phyloP scores from a whole-genome alignment of 2,888 invertebrate species.

The Troides helena region DNA sequence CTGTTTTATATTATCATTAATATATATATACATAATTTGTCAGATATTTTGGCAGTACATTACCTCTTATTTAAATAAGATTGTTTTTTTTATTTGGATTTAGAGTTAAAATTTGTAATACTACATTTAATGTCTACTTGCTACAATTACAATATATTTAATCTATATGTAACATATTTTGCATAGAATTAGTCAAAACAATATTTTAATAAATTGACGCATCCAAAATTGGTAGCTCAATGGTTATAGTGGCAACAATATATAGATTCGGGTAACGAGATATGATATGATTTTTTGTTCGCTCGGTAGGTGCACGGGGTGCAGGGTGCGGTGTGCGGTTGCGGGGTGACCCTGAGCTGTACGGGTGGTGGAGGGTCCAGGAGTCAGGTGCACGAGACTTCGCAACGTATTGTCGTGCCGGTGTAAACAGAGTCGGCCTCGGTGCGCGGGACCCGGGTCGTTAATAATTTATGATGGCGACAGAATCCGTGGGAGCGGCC shows the following conservation, averaged over 20 bases:
- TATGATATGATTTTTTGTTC: constrained; percentile 68
- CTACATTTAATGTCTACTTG: too few species aligned
- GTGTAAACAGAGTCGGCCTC: not conserved
- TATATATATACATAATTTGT: too few species aligned
- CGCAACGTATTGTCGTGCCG: constrained; percentile 34
- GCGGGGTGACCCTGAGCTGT: too few species aligned
- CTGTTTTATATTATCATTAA: too few species aligned
- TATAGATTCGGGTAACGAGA: constrained; percentile 67
- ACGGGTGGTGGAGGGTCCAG: not conserved
- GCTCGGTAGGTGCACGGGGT: constrained; percentile 32
- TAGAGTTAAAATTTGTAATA: too few species aligned
- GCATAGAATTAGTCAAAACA: not conserved
- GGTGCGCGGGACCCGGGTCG: not conserved
- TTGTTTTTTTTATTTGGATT: too few species aligned
- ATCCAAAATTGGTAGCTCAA: constrained; percentile 43
- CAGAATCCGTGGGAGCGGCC: not conserved
- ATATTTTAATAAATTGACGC: constrained; percentile 13
- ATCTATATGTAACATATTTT: too few species aligned
- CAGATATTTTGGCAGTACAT: too few species aligned
- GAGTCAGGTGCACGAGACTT: constrained; percentile 63
- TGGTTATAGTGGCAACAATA: constrained; percentile 49
- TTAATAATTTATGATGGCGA: constrained; percentile 16
- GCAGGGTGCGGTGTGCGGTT: too few species aligned
- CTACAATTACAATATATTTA: too few species aligned
- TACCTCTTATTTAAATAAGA: too few species aligned